Evolutionary conservation across 2,113 vertebrate genomes (phyloP).

Genomic region (Struthio camelus): DNA sequence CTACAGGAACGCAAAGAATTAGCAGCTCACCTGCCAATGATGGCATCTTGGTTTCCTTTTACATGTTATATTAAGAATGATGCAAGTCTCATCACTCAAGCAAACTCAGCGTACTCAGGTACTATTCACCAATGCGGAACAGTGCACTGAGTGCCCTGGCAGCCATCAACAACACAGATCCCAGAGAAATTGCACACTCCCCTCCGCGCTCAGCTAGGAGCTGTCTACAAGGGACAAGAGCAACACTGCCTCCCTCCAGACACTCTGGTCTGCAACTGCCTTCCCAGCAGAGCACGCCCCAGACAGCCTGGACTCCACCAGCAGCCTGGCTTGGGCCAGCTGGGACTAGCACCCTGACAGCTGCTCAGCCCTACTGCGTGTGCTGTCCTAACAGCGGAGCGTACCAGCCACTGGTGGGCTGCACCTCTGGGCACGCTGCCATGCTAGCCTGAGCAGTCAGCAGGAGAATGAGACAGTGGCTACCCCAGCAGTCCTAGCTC

Average conservation of each 20-base stretch:
- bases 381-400: neutral
- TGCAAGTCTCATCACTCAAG: neutral
- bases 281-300: neutral
- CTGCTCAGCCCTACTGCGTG: rapidly evolving
- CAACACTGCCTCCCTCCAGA: neutral
- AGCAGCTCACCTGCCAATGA: neutral
- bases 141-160: neutral
- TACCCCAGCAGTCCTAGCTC: neutral
- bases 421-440: neutral
- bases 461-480: rapidly evolving
- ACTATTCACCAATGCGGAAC: neutral
- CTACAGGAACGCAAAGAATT: slow-evolving; percentile 42
- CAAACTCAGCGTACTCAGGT: neutral
- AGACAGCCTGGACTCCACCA: neutral
- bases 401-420: neutral
- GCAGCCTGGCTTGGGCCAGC: neutral
- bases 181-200: rapidly evolving
- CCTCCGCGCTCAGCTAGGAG: neutral
- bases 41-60: neutral
- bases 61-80: neutral
- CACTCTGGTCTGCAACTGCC: rapidly evolving
- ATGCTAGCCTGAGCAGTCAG: rapidly evolving
- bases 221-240: rapidly evolving
- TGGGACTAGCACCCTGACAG: rapidly evolving
- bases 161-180: neutral